These are phyloP conservation scores for Cheirogaleus major DNA, from an alignment of 2,797 vertebrate species.

Conservation along the genomic window DNA sequence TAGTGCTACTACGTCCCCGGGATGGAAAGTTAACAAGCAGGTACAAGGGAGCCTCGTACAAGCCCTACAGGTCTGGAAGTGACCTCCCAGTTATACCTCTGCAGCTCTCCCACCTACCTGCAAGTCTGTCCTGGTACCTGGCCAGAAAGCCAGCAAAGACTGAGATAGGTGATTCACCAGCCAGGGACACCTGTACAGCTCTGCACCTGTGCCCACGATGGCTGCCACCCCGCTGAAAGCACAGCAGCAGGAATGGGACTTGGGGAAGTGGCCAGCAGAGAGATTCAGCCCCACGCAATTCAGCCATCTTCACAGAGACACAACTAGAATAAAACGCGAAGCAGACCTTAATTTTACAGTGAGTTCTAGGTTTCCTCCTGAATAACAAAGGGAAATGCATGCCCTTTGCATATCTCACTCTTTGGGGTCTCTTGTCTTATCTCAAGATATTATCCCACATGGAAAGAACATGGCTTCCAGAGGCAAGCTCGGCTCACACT, in stretches of 20 bases:
- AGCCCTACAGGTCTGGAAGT: no score
- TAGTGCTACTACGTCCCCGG: accelerated
- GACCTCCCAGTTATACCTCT: accelerated
- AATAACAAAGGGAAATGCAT: not conserved
- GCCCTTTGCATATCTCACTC: not conserved
- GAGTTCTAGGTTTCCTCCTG: not conserved
- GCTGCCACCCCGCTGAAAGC: not conserved
- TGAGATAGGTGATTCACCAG: no score
- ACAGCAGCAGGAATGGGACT: not conserved
- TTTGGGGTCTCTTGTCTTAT: not conserved
- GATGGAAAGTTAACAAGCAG: accelerated
- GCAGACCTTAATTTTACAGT: not conserved
- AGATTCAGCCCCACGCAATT: accelerated
- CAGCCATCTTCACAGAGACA: not conserved
- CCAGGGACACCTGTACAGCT: not conserved
- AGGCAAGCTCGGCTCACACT: not conserved
- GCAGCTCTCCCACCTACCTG: not conserved
- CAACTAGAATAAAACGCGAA: not conserved
- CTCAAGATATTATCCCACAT: not conserved
- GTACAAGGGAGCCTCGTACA: accelerated
- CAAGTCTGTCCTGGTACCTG: not conserved
- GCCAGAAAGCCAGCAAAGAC: not conserved
- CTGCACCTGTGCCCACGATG: not conserved
- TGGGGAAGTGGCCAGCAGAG: not conserved
- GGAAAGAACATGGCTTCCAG: not conserved